Conservation (phyloP, 2,113 vertebrate genomes). For the Toxotes jaculatrix region DNA sequence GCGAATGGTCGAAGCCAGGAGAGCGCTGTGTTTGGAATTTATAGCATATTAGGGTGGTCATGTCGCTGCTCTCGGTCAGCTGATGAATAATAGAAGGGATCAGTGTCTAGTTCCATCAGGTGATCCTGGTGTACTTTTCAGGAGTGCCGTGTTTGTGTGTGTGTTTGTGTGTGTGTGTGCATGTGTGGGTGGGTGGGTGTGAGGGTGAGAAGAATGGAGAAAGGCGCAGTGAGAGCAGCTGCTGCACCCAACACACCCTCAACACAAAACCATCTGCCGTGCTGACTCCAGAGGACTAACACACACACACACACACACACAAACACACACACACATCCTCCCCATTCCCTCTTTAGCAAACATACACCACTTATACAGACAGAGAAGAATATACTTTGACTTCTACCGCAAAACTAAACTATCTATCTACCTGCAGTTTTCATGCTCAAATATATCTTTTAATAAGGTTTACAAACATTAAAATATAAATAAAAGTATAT, state of each 20-base stretch:
- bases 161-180: constrained; percentile 23
- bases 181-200: background rate
- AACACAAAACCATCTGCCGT: constrained; percentile 71
- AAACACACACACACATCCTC: background rate
- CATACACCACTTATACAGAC: constrained; percentile 14
- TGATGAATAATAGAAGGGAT: constrained; percentile 78
- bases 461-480: background rate
- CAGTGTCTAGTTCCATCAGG: constrained; percentile 75
- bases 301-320: constrained; percentile 11
- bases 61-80: constrained; percentile 46
- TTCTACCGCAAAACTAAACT: background rate
- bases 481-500: too few relatives aligned
- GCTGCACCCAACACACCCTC: constrained; percentile 63
- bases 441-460: background rate
- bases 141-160: constrained; percentile 16
- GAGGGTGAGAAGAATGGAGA: constrained; percentile 63
- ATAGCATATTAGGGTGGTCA: constrained; percentile 44
- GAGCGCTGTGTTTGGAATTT: constrained; percentile 40
- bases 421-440: background rate
- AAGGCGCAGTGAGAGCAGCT: constrained; percentile 71
- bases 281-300: constrained; percentile 44
- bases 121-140: constrained; percentile 72
- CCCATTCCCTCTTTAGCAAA: constrained; percentile 16
- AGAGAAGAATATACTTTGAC: background rate
- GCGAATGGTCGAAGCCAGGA: background rate